These are phyloP conservation scores for Neodiprion virginianus DNA, from an alignment of 1,140 invertebrate species.

Conservation along the genomic window DNA sequence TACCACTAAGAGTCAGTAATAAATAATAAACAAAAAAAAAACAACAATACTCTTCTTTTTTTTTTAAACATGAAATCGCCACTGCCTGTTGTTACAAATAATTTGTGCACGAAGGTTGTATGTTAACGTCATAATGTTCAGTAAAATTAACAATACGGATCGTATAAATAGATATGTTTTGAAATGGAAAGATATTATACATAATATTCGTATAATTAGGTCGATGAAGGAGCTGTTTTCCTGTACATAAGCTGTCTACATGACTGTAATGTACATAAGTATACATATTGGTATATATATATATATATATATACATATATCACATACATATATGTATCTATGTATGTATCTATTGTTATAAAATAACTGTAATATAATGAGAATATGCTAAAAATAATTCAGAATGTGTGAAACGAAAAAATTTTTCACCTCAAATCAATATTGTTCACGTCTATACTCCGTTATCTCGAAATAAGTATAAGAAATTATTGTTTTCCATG, in stretches of 20 bases:
- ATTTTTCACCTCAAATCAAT: too few relatives aligned
- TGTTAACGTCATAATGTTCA: slow-evolving; percentile 11
- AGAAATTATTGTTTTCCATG: too few relatives aligned
- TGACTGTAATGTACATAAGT: slow-evolving; percentile 33
- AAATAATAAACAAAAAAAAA: slow-evolving; percentile 2
- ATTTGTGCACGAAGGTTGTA: slow-evolving; percentile 22
- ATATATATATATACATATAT: slow-evolving; percentile 13
- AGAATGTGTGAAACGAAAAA: too few relatives aligned
- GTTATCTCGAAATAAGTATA: too few relatives aligned
- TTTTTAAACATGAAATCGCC: slow-evolving; percentile 37
- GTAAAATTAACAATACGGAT: slow-evolving; percentile 21
- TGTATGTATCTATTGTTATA: not conserved
- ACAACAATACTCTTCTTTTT: slow-evolving; percentile 16
- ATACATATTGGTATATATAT: slow-evolving; percentile 14
- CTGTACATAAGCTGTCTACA: slow-evolving; percentile 41
- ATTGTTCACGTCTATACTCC: too few relatives aligned
- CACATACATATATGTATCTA: slow-evolving; percentile 2
- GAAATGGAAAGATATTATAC: slow-evolving; percentile 21
- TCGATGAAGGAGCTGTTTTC: slow-evolving; percentile 24
- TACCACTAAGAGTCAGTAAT: slow-evolving; percentile 1
- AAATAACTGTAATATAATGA: slow-evolving; percentile 26
- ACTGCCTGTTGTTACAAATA: slow-evolving; percentile 41
- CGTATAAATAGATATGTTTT: slow-evolving; percentile 31
- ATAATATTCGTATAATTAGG: slow-evolving; percentile 18
- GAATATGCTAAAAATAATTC: not conserved